Evolutionary conservation across 2,113 vertebrate species (phyloP).

Genomic region (Ursus arctos): DNA sequence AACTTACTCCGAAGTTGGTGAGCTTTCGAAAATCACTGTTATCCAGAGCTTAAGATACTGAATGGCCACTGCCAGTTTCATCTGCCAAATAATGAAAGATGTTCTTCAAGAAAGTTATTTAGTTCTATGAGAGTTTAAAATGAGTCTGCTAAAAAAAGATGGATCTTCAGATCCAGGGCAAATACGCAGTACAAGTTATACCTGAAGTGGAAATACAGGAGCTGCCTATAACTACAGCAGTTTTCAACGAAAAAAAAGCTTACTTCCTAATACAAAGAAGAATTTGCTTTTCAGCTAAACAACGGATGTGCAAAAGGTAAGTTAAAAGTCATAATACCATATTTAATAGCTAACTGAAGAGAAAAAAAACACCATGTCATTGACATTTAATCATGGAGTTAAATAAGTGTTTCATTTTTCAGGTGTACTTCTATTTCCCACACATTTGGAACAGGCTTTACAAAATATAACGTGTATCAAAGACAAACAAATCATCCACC

Average conservation of each 20-base stretch:
- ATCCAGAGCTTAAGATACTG: conserved; percentile 41
- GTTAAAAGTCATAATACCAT: conserved; percentile 12
- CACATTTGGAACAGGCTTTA: background rate
- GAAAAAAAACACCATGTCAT: background rate
- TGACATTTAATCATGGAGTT: conserved; percentile 52
- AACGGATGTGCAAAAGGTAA: conserved; percentile 56
- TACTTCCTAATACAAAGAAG: conserved; percentile 52
- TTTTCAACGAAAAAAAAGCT: conserved; percentile 55
- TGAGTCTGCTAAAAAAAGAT: conserved; percentile 62
- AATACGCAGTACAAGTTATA: conserved; percentile 64
- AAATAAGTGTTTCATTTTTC: conserved; percentile 32
- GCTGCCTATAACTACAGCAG: conserved; percentile 59
- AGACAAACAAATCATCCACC: background rate
- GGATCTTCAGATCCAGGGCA: conserved; percentile 65
- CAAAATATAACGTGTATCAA: background rate
- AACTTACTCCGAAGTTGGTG: conserved; percentile 40
- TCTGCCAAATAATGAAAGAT: conserved; percentile 66
- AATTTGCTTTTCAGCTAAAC: conserved; percentile 71
- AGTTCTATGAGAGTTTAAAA: conserved; percentile 51
- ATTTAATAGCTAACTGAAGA: conserved; percentile 51
- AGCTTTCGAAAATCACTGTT: conserved; percentile 58
- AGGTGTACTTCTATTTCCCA: conserved; percentile 5
- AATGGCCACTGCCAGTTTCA: conserved; percentile 57
- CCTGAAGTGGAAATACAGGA: conserved; percentile 66
- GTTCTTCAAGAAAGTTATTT: conserved; percentile 75